Base-by-base conservation (phyloP, 2,888 invertebrate genomes). In the Himalopsyche kuldschensis region DNA sequence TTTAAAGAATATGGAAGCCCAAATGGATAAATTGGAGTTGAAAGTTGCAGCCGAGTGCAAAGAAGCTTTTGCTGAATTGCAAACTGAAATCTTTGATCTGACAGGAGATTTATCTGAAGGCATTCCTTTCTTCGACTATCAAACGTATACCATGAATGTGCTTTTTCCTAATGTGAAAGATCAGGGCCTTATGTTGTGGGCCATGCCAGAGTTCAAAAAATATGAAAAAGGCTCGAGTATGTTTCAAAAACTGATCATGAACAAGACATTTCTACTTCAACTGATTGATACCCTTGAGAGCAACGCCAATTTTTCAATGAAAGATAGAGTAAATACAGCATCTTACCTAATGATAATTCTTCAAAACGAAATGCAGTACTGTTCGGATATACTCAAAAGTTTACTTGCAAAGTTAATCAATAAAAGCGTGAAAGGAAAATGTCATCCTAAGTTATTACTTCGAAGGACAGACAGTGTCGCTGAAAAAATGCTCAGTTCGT, bases 401-500 rank as follows among this genome's bases (percentile, higher is more conserved):
- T 92, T 99, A 86, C 92, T 99, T 86, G 97, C 98, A 24, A 99
- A 99, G 90, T 93, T 99, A 87, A 99, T 99, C 88, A 99, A 99
- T 89, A 98, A 98, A 89, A 98, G 98, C 89, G 98, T 99, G 93
- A 99, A 99, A 89, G 98, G 98, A 84, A 98, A 98, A 90, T 97
- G 97, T 89, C 98, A 99, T 91, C 98, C 98, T 0, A 99, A 98
- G 89, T 91, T 99, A 85, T 92, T 99, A 87, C 92, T 99, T 48
- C 93, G 99, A 88, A 94, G 98, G 87, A 99, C 99, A 48, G 99
- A 99, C 91, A 99, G 99, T 90, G 99, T 99, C 8, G 99, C 99
- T 27, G 99, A 99, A 90, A 98, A 99, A 92, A 99, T 99, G 99
- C 93, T 99, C 78, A 98, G 99, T 88, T 98, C 99, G 85, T 99